Base-by-base conservation (phyloP, 1,140 invertebrate species). In the Anastrepha ludens region DNA sequence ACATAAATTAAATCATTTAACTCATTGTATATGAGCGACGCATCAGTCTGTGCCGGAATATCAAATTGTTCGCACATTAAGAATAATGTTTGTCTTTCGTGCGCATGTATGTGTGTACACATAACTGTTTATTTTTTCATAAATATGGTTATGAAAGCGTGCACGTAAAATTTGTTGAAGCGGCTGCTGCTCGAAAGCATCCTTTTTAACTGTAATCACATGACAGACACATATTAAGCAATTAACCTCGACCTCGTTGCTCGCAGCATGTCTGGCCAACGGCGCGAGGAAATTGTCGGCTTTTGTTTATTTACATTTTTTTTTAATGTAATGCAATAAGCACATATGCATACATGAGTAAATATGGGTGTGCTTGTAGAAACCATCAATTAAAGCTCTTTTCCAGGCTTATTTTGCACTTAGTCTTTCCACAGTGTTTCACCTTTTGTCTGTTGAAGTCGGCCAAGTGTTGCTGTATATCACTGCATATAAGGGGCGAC, bases 221-320 rank as follows among this genome's bases (percentile, higher is more conserved):
- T 81, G 74, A 29, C 74, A 81, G 74, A 81, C 47, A 81, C 74
- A 81, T 62, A 62, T 81, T 55, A 81, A 81, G 74, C 74, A 81
- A 55, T 81, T 81, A 81, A 81, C 50, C 50, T 81, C 74, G 74
- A 81, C 74, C 74, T 29, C 74, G 20, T 67, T 67, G 4, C 3
- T 67, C 20, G 47, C 17, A 29, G 47, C 47, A 20, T n/a, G 74
- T 81, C 74, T 81, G 74, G 7, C 74, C n/a, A 41, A 29, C 7
- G n/a, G 17, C 11, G 41, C 1, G 55, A 81, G 74, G n/a, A 55
- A 81, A 81, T 81, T 58, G 74, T 7, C 3, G 74, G n/a, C 55
- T 81, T 81, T 29, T 17, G 29, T 50, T 55, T n/a, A 50, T 58
- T 55, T 29, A 29, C 0, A 29, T 29, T 55, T 81, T 29, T 6